Conservation (phyloP, 2,113 vertebrate species). For the Cathartes aura region DNA sequence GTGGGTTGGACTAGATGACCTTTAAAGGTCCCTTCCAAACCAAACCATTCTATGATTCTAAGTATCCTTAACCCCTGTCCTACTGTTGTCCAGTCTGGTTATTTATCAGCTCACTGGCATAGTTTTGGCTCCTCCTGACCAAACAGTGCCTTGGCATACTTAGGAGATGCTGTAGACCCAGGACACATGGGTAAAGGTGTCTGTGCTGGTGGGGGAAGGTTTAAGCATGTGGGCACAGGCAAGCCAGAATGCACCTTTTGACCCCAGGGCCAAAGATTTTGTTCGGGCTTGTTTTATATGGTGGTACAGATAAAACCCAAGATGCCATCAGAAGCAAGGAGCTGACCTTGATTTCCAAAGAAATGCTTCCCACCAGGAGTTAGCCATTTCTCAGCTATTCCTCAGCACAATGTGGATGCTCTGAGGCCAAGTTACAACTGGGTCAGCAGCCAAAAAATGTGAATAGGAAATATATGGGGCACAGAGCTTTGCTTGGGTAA, state of each 20-base stretch:
- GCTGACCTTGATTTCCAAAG: not conserved
- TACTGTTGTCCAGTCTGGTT: not conserved
- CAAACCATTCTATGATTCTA: not conserved
- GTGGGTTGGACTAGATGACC: rapidly evolving
- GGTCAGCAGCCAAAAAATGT: not conserved
- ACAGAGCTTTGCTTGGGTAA: not conserved
- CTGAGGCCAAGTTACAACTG: too few species aligned
- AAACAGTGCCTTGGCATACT: not conserved
- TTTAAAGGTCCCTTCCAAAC: not conserved
- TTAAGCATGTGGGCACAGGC: not conserved
- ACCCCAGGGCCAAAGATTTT: not conserved
- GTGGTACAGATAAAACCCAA: not conserved
- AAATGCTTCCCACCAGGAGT: rapidly evolving
- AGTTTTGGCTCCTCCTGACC: not conserved
- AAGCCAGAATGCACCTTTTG: not conserved
- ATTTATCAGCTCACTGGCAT: not conserved
- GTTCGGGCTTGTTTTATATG: not conserved
- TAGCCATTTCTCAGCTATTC: not conserved
- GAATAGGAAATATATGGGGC: not conserved
- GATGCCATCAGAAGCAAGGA: not conserved
- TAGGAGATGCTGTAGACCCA: not conserved
- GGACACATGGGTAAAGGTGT: not conserved
- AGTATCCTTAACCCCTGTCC: not conserved
- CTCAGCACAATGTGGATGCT: rapidly evolving
- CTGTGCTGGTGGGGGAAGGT: not conserved